Base-by-base conservation (phyloP, 2,888 invertebrate species). In the Synergus japonicus region DNA sequence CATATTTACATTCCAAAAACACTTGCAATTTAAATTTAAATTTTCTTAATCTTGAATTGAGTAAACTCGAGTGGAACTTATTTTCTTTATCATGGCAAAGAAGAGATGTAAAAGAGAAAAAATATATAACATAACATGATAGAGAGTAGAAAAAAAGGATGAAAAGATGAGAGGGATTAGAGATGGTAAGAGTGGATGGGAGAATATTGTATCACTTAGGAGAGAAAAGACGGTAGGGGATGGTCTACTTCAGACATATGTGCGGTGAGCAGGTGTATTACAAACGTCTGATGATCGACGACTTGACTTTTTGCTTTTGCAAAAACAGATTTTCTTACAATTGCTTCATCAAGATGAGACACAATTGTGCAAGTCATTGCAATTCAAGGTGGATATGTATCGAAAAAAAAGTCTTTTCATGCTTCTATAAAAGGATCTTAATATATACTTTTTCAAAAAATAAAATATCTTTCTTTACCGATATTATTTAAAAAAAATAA, bases 291-390 rank as follows among this genome's bases (percentile, higher is more conserved):
- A 22, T 63, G 22, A 63, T 63, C 63, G 5, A 29, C 22, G 12
- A 29, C 63, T 63, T 63, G 63, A 63, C 63, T 63, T 18, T 18
- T 63, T 29, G 58, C 29, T 22, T 29, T 63, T 63, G 13, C 12
- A 63, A 22, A 22, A 63, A 63, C 63, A 63, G 63, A 63, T 63
- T 29, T 37, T 63, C 63, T 63, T 29, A 29, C 63, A 63, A 63
- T n/a, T 58, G 58, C 18, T 58, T 58, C 58, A 58, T 58, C 58
- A 18, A 58, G 18, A 58, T 18, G 58, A 58, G 18, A 18, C 3
- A n/a, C n/a, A n/a, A 18, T 15, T 58, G 3, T 58, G 18, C 18
- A 9, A 58, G 58, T 58, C 58, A 18, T 58, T 58, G 3, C 58
- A 18, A 37, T 4, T 37, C 37, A 37, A 37, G 37, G 37, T 37